Evolutionary conservation across 2,797 vertebrate species (phyloP).

Genomic region (Enteromius unitaeniatus): DNA sequence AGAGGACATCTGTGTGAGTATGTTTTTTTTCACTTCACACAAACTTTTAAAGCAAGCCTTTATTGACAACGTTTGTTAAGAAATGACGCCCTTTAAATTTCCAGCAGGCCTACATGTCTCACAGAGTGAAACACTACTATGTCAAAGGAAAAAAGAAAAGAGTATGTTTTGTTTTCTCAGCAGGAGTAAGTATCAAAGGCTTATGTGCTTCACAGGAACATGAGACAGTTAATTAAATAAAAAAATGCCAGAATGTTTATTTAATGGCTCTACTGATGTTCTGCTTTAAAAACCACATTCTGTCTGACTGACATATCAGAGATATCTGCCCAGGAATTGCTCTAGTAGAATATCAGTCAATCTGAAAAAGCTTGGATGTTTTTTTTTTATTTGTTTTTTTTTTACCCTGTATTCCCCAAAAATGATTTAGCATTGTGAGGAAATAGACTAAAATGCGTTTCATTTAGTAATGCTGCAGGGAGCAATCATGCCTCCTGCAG

Average conservation of each 20-base stretch:
- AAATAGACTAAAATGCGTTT: background rate
- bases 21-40: constrained; percentile 3
- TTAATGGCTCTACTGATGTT: background rate
- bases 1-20: background rate
- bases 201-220: constrained; percentile 31
- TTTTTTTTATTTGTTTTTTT: background rate
- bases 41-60: constrained; percentile 26
- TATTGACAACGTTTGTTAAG: constrained; percentile 23
- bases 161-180: constrained; percentile 39
- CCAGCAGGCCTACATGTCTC: constrained; percentile 25
- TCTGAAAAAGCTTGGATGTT: background rate
- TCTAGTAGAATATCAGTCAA: background rate
- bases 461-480: background rate
- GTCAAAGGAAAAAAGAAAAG: background rate
- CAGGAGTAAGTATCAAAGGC: constrained; percentile 39
- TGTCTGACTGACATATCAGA: constrained; percentile 4
- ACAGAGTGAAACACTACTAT: constrained; percentile 21
- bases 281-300: constrained; percentile 1
- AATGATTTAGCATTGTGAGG: background rate
- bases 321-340: background rate
- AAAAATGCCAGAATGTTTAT: constrained; percentile 28
- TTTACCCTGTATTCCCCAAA: background rate
- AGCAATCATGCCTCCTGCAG: background rate
- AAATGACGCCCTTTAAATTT: constrained; percentile 17
- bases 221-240: constrained; percentile 9